phyloP scores from a whole-genome alignment of 2,888 invertebrate genomes.

The Petrolisthes manimaculis region DNA sequence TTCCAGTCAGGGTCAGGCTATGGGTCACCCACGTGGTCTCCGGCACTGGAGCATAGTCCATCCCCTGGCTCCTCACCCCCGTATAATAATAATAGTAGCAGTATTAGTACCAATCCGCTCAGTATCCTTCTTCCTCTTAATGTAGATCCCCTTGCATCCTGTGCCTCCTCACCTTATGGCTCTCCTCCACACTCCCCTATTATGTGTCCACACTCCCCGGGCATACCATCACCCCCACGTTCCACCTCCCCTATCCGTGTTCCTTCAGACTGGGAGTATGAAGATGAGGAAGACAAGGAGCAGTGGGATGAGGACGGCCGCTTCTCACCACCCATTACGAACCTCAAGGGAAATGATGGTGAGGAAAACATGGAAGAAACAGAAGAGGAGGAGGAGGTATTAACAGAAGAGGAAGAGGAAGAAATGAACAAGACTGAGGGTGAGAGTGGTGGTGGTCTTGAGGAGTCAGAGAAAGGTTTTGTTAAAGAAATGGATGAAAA shows the following conservation, averaged over 20 bases:
- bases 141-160: conserved; percentile 23
- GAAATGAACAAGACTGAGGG: background rate
- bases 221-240: conserved; percentile 27
- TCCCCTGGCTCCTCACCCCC: conserved; percentile 19
- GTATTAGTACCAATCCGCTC: background rate
- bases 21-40: conserved; percentile 46
- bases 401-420: background rate
- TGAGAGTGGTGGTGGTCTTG: background rate
- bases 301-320: conserved; percentile 33
- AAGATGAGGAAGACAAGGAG: conserved; percentile 41
- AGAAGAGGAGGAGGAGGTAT: conserved; percentile 13
- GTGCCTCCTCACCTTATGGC: conserved; percentile 8
- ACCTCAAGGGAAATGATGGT: conserved; percentile 21
- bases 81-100: background rate
- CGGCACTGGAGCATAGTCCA: conserved; percentile 1
- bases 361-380: conserved; percentile 24
- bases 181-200: conserved; percentile 29
- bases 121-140: conserved; percentile 9
- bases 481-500: conserved; percentile 27
- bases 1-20: conserved; percentile 28
- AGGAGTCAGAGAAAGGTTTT: conserved; percentile 19
- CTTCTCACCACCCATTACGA: conserved; percentile 36
- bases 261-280: conserved; percentile 54
- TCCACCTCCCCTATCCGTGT: conserved; percentile 40
- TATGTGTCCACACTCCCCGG: conserved; percentile 18